Evolutionary conservation across 2,888 invertebrate genomes (phyloP).

Genomic region (Theodoxus fluviatilis): DNA sequence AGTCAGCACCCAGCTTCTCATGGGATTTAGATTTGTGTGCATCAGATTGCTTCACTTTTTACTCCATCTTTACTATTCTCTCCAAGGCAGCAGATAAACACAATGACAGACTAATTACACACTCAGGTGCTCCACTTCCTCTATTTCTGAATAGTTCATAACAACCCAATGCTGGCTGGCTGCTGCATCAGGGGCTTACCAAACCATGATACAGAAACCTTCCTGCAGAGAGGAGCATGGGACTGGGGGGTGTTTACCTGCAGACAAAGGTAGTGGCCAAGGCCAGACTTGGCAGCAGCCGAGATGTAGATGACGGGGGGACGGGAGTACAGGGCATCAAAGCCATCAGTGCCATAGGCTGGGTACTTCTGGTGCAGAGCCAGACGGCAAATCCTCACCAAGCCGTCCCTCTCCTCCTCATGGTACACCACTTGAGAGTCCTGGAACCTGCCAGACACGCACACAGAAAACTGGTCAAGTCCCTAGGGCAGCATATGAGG

Average conservation of each 20-base stretch:
- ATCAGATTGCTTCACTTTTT: no score
- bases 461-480: not conserved
- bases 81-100: no score
- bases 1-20: no score
- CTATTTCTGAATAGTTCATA: no score
- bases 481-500: not conserved
- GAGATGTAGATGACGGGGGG: conserved; percentile 76
- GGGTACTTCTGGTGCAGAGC: conserved; percentile 82
- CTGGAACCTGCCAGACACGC: conserved; percentile 73
- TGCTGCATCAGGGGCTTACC: no score
- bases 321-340: conserved; percentile 79
- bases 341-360: conserved; percentile 82
- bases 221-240: not conserved
- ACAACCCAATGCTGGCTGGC: no score
- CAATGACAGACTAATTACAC: no score
- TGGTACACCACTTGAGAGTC: conserved; percentile 87
- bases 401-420: conserved; percentile 85
- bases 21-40: no score
- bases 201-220: no score
- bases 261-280: conserved; percentile 62
- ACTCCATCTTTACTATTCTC: no score
- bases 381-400: conserved; percentile 82
- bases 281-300: conserved; percentile 61
- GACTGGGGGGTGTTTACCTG: no score
- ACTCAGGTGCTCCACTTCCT: no score